phyloP scores from a whole-genome alignment of 1,140 invertebrate species.

The Laodelphax striatellus region DNA sequence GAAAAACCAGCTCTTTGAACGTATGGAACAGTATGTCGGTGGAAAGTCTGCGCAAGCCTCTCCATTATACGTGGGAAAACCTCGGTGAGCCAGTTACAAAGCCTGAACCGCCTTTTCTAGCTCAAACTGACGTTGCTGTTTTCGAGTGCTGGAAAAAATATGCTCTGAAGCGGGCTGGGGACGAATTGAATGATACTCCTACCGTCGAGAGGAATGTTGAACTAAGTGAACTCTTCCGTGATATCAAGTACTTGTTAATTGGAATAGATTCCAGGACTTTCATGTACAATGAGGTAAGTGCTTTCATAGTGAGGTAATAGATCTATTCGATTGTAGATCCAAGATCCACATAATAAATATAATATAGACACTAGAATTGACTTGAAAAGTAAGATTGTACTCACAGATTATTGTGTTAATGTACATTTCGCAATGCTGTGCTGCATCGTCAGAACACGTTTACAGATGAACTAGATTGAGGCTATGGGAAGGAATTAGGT shows the following conservation, averaged over 20 bases:
- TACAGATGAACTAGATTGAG: no score
- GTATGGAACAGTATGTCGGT: background rate
- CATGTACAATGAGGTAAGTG: background rate
- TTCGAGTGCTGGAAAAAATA: background rate
- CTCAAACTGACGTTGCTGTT: background rate
- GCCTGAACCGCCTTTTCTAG: background rate
- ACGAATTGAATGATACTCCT: no score
- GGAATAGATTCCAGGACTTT: background rate
- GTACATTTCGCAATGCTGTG: no score
- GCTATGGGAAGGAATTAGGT: no score
- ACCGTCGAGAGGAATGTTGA: no score
- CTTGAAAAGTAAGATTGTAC: no score
- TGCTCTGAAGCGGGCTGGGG: background rate
- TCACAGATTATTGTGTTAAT: no score
- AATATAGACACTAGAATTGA: no score
- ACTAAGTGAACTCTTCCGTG: background rate
- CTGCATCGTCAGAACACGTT: no score
- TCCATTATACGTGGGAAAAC: background rate
- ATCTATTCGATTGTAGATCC: no score
- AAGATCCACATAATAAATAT: no score
- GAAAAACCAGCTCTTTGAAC: background rate
- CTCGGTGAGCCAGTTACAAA: background rate
- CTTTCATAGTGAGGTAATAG: no score
- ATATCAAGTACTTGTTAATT: background rate
- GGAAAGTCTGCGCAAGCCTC: background rate